Evolutionary conservation across 2,888 invertebrate species (phyloP), one percentile per base, ranked within the genome.

Genomic region (Elmis aenea): DNA sequence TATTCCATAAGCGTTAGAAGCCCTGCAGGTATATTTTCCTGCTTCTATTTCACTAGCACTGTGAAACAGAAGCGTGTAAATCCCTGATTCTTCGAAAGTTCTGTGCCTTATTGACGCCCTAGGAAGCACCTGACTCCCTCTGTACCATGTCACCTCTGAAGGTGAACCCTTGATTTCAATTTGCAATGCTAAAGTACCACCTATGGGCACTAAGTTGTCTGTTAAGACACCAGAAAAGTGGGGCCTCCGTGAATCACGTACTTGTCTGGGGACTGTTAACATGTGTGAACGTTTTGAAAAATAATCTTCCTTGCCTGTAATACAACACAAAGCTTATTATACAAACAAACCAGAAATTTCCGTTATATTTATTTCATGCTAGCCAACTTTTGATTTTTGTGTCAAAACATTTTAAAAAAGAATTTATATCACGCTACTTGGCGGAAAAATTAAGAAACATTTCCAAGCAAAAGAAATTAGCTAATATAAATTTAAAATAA

Each of bases 131-230:
- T 62, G 57, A 15, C 65, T 65, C 57, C 80, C 79, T 46, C 80
- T 74, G 30, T 83, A 72, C 90, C 90, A 89, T 48, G 81, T 79
- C 0, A 89, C 82, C 50, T 83, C 83, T 5, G 83, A 81, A 8
- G 81, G 79, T 11, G 70, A 70, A 55, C 83, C 84, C 61, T 78
- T 79, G 18, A 86, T 79, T 64, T 87, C 83, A 1, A 88, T 85
- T 62, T 88, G 86, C 11, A 90, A 74, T 2, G 87, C 88, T 42
- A 87, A 81, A 0, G 86, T 85, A 20, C 88, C 88, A 1, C 88
- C 88, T 38, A 73, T 71, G 2, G 82, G 77, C 1, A 88, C 85
- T 33, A 77, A 76, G 55, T 83, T 79, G 57, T 87, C 85, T 1
- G 77, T 77, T 13, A 87, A 64, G 1, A 81, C 76, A 39, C 74